phyloP scores from a whole-genome alignment of 2,113 vertebrate genomes.

The Neogobius melanostomus region DNA sequence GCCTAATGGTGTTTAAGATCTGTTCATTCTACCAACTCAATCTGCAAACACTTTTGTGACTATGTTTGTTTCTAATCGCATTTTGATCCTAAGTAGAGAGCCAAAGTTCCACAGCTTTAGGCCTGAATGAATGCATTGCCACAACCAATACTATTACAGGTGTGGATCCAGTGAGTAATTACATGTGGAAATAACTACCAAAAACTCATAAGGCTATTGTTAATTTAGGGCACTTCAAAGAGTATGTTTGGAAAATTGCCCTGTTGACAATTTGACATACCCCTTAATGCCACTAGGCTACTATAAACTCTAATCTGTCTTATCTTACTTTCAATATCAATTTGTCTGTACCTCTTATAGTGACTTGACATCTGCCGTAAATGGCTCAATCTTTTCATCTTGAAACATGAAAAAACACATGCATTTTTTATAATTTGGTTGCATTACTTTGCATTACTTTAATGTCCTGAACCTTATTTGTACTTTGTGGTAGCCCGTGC shows the following conservation, averaged over 20 bases:
- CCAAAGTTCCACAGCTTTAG: slow-evolving; percentile 20
- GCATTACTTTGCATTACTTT: slow-evolving; percentile 8
- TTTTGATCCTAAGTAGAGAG: slow-evolving; percentile 3
- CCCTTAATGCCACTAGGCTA: too few species aligned
- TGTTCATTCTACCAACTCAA: background rate
- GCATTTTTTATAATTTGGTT: slow-evolving; percentile 14
- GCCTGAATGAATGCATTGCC: background rate
- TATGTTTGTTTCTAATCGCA: slow-evolving; percentile 7
- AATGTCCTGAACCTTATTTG: slow-evolving; percentile 19
- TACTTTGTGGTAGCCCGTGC: slow-evolving; percentile 15
- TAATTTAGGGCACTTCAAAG: too few species aligned
- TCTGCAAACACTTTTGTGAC: slow-evolving; percentile 22
- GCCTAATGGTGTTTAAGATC: slow-evolving; percentile 9
- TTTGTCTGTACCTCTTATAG: too few species aligned
- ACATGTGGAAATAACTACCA: background rate
- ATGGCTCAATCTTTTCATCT: too few species aligned
- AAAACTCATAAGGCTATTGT: background rate
- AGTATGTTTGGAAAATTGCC: too few species aligned
- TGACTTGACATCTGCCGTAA: too few species aligned
- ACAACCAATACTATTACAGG: slow-evolving; percentile 1
- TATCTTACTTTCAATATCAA: too few species aligned
- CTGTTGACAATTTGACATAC: too few species aligned
- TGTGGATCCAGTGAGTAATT: background rate
- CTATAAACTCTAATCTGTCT: too few species aligned
- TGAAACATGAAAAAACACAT: too few species aligned